These are phyloP conservation scores for Agrochola circellaris DNA, from an alignment of 2,888 invertebrate genomes.

Conservation along the genomic window DNA sequence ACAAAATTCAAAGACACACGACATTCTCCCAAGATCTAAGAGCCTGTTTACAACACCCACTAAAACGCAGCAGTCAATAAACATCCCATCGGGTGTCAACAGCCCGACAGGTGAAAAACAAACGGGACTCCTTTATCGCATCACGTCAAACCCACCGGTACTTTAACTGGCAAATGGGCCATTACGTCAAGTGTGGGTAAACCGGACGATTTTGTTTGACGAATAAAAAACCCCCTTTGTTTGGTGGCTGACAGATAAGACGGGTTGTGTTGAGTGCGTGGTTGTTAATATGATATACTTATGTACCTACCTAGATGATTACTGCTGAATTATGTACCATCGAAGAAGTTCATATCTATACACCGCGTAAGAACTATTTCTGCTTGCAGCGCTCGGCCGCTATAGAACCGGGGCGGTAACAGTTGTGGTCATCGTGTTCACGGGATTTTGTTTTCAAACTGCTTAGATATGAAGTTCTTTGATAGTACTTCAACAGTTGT, in stretches of 20 bases:
- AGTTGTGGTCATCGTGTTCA: no score
- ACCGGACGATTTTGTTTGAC: conserved; percentile 70
- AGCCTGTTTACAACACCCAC: conserved; percentile 31
- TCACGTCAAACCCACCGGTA: conserved; percentile 77
- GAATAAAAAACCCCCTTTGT: conserved; percentile 64
- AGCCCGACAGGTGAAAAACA: conserved; percentile 65
- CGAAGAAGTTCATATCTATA: no score
- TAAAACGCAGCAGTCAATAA: conserved; percentile 54
- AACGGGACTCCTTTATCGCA: conserved; percentile 71
- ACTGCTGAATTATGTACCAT: no score
- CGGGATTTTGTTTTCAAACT: no score
- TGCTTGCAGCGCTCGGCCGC: no score
- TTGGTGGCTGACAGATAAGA: conserved; percentile 55
- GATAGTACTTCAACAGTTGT: neutral
- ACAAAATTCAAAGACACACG: conserved; percentile 5
- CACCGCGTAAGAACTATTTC: no score
- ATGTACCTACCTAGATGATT: neutral
- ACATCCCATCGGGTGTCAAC: conserved; percentile 47
- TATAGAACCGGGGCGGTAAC: no score
- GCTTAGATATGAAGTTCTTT: no score
- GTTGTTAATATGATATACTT: conserved; percentile 25
- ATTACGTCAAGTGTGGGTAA: conserved; percentile 71
- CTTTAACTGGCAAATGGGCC: conserved; percentile 76
- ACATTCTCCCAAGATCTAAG: conserved; percentile 17
- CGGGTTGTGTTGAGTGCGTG: conserved; percentile 24